These are phyloP conservation scores for Cinara cedri DNA, from an alignment of 2,888 invertebrate genomes.

Conservation along the genomic window DNA sequence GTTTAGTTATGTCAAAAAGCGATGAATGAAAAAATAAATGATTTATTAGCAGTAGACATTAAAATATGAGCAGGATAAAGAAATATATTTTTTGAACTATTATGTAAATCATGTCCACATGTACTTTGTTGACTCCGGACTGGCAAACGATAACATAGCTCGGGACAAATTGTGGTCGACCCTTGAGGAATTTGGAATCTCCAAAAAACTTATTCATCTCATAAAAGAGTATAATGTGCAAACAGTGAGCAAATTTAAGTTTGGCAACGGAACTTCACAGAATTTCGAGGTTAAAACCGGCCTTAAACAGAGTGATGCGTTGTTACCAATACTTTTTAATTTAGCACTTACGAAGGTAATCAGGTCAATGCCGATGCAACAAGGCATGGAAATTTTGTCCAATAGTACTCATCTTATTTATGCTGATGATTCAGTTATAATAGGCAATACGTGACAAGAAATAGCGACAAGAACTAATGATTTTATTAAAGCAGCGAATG, in stretches of 20 bases:
- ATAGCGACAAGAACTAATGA: background rate
- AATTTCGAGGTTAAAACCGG: background rate
- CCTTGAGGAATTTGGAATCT: background rate
- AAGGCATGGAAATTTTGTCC: background rate
- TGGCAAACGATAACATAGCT: background rate
- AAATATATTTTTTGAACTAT: too few species aligned
- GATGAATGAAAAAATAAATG: too few species aligned
- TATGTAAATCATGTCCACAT: too few species aligned
- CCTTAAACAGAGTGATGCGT: background rate
- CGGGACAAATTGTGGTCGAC: background rate
- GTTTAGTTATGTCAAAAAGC: too few species aligned
- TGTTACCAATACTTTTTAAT: background rate
- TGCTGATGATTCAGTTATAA: slow-evolving; percentile 1
- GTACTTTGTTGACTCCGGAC: too few species aligned
- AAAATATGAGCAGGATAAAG: too few species aligned
- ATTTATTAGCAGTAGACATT: too few species aligned
- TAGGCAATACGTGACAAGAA: background rate
- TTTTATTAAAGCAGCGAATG: background rate
- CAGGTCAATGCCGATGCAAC: background rate
- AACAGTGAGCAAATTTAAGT: background rate
- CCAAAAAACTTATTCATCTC: background rate
- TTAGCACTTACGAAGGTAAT: background rate
- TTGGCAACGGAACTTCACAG: background rate
- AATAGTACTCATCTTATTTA: background rate
- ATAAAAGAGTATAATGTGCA: background rate